Evolutionary conservation across 2,113 vertebrate species (phyloP), one percentile per base, ranked within the genome.

Genomic region (Ahaetulla prasina): DNA sequence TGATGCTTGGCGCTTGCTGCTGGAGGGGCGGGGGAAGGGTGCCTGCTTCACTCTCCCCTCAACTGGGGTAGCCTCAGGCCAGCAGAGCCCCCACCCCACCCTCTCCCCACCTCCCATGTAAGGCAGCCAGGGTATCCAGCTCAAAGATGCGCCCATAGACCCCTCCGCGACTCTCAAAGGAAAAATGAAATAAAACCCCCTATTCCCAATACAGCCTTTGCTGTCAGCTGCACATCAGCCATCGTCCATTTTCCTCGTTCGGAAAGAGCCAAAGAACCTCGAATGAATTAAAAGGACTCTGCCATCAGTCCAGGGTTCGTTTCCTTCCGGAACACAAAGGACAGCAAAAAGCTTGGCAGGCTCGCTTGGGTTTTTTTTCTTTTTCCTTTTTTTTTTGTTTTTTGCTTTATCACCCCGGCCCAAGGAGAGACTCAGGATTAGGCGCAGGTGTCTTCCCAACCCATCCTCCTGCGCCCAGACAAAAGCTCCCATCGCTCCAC

Each of bases 271-370:
- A 30, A 43, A 35, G 30, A 7, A 7, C 25, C 27, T 52, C 35
- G 0, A n/a, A 43, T 30, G 39, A 86, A 30, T 22, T 8, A 6
- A 11, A 53, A 20, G 35, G 16, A 18, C 16, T 43, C 74, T 20
- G 74, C 74, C 35, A 39, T 7, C 35, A 9, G 25, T 8, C 14
- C 2, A 25, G 6, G 39, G 27, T 54, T 39, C n/a, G 9, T 8
- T 87, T 80, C 63, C 43, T 85, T 89, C n/a, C 3, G 12, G 87
- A 85, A 54, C 53, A 89, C 91, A 89, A 92, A 92, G 87, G 20
- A 27, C 16, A 43, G 10, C 50, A 10, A 20, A 7, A 20, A 8
- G 7, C 7, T 12, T 7, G n/a, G 5, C n/a, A 7, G 1, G 16
- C n/a, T 35, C 1, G n/a, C 11, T 5, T n/a, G 27, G 55, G 55